Percentiles rank a stretch among this genome's conserved stretches.
phyloP scores from a whole-genome alignment of 2,888 invertebrate species.

The Eustalomyia histrio region DNA sequence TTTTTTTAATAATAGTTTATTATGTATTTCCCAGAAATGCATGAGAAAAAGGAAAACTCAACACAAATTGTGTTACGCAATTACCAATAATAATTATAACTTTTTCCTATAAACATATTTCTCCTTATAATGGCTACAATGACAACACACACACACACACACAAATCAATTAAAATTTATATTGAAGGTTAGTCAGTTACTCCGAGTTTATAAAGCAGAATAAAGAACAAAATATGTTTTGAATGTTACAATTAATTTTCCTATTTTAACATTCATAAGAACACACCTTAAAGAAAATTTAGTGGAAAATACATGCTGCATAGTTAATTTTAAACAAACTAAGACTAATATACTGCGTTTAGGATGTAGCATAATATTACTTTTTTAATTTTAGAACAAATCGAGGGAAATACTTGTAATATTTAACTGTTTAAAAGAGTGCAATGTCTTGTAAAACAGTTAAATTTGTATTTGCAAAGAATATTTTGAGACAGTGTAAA shows the following conservation, averaged over 20 bases:
- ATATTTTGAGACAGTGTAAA: neutral
- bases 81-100: neutral
- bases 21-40: neutral
- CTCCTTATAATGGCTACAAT: neutral
- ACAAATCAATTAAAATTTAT: conserved; percentile 48
- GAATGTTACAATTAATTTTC: conserved; percentile 51
- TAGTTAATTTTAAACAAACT: neutral
- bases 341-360: neutral
- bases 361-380: neutral
- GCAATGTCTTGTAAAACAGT: too few species aligned
- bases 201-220: neutral
- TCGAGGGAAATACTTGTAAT: too few species aligned
- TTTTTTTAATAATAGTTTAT: too few species aligned
- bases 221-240: neutral
- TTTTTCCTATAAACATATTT: neutral
- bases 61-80: too few species aligned
- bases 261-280: conserved; percentile 50
- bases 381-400: neutral
- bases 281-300: conserved; percentile 53
- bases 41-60: neutral
- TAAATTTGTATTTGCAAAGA: too few species aligned
- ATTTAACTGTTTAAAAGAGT: too few species aligned
- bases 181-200: conserved; percentile 39
- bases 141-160: neutral
- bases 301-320: conserved; percentile 5